Base-by-base conservation (phyloP, 2,797 vertebrate genomes). In the Cebuella pygmaea region DNA sequence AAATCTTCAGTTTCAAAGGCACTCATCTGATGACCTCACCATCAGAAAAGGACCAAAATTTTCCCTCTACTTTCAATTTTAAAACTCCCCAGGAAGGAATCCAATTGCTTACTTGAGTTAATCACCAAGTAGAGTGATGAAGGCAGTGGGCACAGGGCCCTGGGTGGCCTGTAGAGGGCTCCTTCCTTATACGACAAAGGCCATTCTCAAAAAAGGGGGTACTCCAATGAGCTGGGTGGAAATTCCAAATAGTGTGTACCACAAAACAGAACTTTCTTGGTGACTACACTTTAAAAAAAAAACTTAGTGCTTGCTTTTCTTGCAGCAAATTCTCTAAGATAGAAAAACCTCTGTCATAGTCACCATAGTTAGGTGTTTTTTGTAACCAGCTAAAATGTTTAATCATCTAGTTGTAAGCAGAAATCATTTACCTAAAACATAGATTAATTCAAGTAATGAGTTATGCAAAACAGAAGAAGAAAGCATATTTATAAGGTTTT, bases 391-490 rank as follows among this genome's bases (percentile, higher is more conserved):
- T 96, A 91, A 92, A 95, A 85, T 96, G 90, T 97, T 98, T 98
- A 98, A 98, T 98, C 98, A 98, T 98, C 83, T 97, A 98, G 81
- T 98, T 98, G 98, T 98, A 98, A 96, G 80, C 95, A 98, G 91
- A 96, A 98, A 98, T 98, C 88, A 97, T 97, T 98, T 97, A 44
- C 90, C 94, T 97, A 98, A 98, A 97, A 94, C 61, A 97, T 93
- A 93, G 98, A 98, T 98, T 98, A 98, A 98, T 98, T 98, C 98
- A 98, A 96, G 93, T 98, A 98, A 98, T 98, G 95, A 98, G 97
- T 97, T 98, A 98, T 98, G 98, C 98, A 98, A 98, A 99, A 97
- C 44, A 98, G 93, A 82, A 22, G 46, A 55, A 17, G 36, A 93
- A 97, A 79, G 92, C 78, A 94, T 94, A 98, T 97, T 95, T 95